A percentile compares a stretch with the other conserved stretches of the same genome.
phyloP scores from a whole-genome alignment of 2,797 vertebrate genomes.

The Rhincodon typus region DNA sequence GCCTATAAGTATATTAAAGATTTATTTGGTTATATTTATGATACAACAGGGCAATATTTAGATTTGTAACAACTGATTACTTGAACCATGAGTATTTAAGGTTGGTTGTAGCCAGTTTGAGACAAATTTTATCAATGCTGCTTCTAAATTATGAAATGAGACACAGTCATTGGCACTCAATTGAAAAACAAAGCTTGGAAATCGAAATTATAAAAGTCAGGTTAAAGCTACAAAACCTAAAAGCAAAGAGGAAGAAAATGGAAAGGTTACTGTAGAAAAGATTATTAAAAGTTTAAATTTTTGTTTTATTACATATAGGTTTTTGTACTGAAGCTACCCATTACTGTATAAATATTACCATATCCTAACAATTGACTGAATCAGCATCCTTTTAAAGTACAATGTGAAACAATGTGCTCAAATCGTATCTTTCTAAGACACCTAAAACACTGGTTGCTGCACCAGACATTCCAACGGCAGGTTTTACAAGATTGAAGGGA shows the following conservation, averaged over 20 bases:
- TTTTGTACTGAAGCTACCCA: neutral
- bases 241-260: neutral
- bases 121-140: neutral
- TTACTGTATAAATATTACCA: neutral
- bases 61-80: neutral
- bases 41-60: neutral
- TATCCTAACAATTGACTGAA: neutral
- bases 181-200: neutral
- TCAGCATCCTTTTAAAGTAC: neutral
- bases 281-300: neutral
- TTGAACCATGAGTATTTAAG: neutral
- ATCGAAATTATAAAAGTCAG: neutral
- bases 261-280: neutral
- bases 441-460: neutral
- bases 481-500: neutral
- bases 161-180: neutral
- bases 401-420: neutral
- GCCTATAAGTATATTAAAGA: neutral
- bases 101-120: neutral
- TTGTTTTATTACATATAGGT: neutral
- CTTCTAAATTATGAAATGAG: neutral
- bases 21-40: neutral
- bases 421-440: neutral
- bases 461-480: neutral
- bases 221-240: neutral